These are phyloP conservation scores for Drosophila fulvimacula DNA, from an alignment of 2,888 invertebrate species.

Conservation along the genomic window DNA sequence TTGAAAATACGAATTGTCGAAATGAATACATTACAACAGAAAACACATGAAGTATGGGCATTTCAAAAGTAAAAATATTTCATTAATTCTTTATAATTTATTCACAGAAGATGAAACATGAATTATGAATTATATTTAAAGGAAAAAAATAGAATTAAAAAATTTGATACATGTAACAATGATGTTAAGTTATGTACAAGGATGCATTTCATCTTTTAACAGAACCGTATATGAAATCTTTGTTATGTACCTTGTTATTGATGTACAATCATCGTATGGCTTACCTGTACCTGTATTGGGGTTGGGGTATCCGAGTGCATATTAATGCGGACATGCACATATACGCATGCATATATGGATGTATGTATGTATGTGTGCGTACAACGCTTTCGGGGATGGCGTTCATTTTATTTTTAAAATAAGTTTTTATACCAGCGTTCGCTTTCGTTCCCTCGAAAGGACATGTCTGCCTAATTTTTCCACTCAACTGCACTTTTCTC, in stretches of 20 bases:
- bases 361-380: neutral
- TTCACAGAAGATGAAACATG: no score
- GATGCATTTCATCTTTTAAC: neutral
- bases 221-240: neutral
- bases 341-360: neutral
- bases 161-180: no score
- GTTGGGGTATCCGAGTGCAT: neutral
- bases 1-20: no score
- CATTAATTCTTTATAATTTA: neutral
- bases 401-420: conserved; percentile 57
- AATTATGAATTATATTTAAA: no score
- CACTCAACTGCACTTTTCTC: conserved; percentile 75
- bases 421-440: conserved; percentile 47
- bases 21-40: no score
- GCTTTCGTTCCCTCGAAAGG: conserved; percentile 56
- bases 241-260: neutral
- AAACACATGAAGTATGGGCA: no score
- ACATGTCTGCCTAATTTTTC: conserved; percentile 79
- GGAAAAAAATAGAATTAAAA: no score
- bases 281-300: neutral
- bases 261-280: neutral
- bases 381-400: conserved; percentile 44
- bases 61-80: neutral
- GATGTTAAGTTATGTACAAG: neutral
- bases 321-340: neutral